Base-by-base conservation (phyloP, 2,888 invertebrate species). In the Miltochrista miniata region DNA sequence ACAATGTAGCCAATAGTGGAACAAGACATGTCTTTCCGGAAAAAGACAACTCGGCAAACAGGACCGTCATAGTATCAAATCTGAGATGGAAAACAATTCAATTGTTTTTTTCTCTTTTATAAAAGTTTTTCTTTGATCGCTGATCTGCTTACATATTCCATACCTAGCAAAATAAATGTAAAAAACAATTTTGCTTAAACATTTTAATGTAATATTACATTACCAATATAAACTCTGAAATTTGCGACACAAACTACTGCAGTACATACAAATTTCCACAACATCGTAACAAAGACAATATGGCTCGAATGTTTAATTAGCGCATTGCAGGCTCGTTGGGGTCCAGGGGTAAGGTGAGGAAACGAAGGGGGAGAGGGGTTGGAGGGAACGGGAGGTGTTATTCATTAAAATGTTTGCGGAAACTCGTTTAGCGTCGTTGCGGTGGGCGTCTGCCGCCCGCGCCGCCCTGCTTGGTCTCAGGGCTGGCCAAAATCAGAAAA, bases 341-440 rank as follows among this genome's bases (percentile, higher is more conserved):
- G 31, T 9, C 59, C 44, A 44, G 41, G 66, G 54, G 64, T 41
- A 61, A 47, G 61, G 45, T 24, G 33, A 40, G 30, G 44, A 24
- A 24, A 43, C 10, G 35, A 54, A n/a, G 41, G 51, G 44, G 13
- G 50, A 52, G 44, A 45, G 63, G 59, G 59, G 59, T 56, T 49
- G 59, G 61, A 68, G 76, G 82, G 80, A 75, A 64, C 74, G 79
- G 84, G 83, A 80, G 87, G 90, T 87, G 87, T 88, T 90, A 89
- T 90, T 91, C 90, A 91, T 90, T 91, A 90, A 89, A 90, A 90
- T 89, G 91, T 88, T 90, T 89, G 90, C 83, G 87, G 90, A 89
- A 90, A 90, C 90, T 90, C 90, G 87, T 90, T 91, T 91, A 91
- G 85, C 82, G 78, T 78, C 79, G 77, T 78, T 85, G 89, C 83